Percentiles rank a stretch among this genome's conserved stretches.
These are phyloP conservation scores for Mustelus asterias DNA, from an alignment of 2,113 vertebrate genomes.

Conservation along the genomic window DNA sequence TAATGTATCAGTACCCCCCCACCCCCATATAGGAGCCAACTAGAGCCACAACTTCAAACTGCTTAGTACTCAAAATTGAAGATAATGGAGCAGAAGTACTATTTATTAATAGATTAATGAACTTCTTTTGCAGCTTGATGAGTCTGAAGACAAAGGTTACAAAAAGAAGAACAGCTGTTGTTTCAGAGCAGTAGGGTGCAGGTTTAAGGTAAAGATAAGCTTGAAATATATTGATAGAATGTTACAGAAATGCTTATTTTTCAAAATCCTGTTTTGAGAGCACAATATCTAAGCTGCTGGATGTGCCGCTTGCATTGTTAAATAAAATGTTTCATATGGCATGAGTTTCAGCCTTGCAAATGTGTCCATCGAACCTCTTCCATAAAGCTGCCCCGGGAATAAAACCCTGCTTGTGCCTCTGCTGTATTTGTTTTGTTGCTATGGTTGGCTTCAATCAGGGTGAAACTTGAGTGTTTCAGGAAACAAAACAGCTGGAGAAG, in stretches of 20 bases:
- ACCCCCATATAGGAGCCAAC: background rate
- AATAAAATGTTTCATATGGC: background rate
- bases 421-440: background rate
- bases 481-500: background rate
- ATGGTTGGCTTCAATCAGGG: background rate
- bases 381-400: background rate
- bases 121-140: conserved; percentile 24
- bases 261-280: background rate
- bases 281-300: background rate
- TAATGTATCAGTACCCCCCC: background rate
- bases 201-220: conserved; percentile 7
- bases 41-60: background rate
- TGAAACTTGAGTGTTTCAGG: background rate
- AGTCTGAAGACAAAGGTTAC: conserved; percentile 26
- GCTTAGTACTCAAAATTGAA: background rate
- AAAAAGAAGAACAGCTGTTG: conserved; percentile 24
- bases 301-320: background rate
- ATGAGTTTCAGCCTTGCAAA: background rate
- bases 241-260: background rate
- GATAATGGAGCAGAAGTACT: background rate
- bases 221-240: background rate
- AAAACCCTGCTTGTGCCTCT: background rate
- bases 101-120: background rate
- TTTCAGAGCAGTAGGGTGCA: conserved; percentile 32
- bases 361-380: background rate